Evolutionary conservation across 2,888 invertebrate species (phyloP), one percentile per base, ranked within the genome.

Genomic region (Nycteola revayana): DNA sequence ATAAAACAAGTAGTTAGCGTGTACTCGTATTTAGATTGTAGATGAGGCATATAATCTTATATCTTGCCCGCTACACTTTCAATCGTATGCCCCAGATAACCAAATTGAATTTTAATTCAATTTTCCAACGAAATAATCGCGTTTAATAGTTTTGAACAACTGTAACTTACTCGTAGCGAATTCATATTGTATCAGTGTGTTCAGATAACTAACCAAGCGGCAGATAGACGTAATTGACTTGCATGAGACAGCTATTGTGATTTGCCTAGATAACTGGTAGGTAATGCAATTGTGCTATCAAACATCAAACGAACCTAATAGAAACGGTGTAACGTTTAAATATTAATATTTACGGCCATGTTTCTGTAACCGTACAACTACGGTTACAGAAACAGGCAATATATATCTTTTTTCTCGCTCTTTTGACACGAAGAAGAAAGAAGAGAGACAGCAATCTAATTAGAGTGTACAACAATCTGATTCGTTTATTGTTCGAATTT

Each of bases 141-240:
- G 67, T 84, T 84, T 74, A 67, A 68, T 66, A 75, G 74, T 76
- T 72, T n/a, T 59, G 60, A 58, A 60, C 65, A 72, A 75, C 73
- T 70, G 72, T 77, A 75, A 67, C 70, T 74, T 53, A 63, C 59
- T 69, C 62, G 66, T 66, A 66, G 5, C 66, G 63, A 75, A 79
- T 82, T 80, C 75, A 77, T 78, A 77, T 80, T 82, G 78, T 79
- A 78, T 79, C 75, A 66, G 68, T 63, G 68, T 73, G 66, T 69
- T 68, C 61, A 64, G 74, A 70, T 81, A 77, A 68, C 73, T 81
- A 87, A 86, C 83, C 61, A 69, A 83, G 76, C 86, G 75, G 72
- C 49, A 63, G 80, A 85, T 75, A 84, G 82, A 78, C 83, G 40
- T 87, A 86, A 86, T 87, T 87, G 84, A 82, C 85, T 84, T 77